Evolutionary conservation across 2,113 vertebrate genomes (phyloP).

Genomic region (Cariama cristata): DNA sequence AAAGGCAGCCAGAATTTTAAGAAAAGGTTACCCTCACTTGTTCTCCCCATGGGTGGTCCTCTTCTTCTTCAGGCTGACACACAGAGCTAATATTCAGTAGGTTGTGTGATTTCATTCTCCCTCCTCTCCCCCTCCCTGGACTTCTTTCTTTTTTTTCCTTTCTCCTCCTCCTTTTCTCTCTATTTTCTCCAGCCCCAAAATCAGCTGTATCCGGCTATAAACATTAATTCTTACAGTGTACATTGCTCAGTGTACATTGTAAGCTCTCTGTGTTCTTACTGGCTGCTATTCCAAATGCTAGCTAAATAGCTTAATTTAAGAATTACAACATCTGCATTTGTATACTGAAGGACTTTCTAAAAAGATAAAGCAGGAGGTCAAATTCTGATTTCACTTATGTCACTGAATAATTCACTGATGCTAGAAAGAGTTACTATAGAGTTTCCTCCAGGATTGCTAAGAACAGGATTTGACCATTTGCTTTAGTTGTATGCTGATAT

Average conservation of each 20-base stretch:
- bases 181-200: not conserved
- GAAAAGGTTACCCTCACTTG: not conserved
- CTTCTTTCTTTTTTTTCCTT: not conserved
- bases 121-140: not conserved
- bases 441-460: not conserved
- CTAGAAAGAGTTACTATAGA: not conserved
- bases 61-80: conserved; percentile 11
- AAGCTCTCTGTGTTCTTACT: not conserved
- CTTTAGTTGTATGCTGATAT: not conserved
- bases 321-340: conserved; percentile 65
- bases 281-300: not conserved
- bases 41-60: conserved; percentile 46
- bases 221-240: not conserved
- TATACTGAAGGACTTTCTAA: conserved; percentile 41
- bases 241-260: not conserved
- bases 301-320: conserved; percentile 49
- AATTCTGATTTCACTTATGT: conserved; percentile 37
- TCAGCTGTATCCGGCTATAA: conserved; percentile 47
- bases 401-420: not conserved
- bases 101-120: not conserved
- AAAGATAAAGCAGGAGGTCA: conserved; percentile 34
- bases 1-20: conserved; percentile 9
- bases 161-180: not conserved
- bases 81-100: not conserved
- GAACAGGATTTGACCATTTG: not conserved